Percentiles rank a stretch among this genome's conserved stretches.
phyloP scores from a whole-genome alignment of 1,140 invertebrate species.

The Lutraria rhynchaena region DNA sequence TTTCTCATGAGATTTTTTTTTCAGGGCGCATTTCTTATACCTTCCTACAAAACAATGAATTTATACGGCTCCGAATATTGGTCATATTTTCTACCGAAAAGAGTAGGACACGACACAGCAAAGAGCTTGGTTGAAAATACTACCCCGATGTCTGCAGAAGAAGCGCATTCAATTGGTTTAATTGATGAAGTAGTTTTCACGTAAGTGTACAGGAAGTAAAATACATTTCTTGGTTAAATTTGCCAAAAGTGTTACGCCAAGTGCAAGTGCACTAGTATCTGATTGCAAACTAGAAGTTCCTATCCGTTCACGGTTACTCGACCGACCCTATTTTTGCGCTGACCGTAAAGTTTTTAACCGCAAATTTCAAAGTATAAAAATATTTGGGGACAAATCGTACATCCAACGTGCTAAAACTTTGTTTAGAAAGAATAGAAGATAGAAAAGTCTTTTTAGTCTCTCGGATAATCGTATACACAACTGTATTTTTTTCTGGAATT shows the following conservation, averaged over 20 bases:
- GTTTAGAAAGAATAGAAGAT: not conserved
- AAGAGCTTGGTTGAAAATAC: not conserved
- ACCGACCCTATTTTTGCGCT: too few species aligned
- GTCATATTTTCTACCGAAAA: conserved; percentile 11
- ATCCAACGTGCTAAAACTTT: too few species aligned
- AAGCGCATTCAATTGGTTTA: not conserved
- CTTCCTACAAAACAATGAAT: conserved; percentile 24
- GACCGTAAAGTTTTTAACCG: too few species aligned
- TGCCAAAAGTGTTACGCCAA: too few species aligned
- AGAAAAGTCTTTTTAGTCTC: not conserved
- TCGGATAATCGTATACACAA: not conserved
- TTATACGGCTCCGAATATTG: conserved; percentile 33
- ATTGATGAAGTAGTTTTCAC: not conserved
- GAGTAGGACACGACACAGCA: conserved; percentile 19
- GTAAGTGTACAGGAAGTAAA: conserved; percentile 17
- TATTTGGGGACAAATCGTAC: too few species aligned
- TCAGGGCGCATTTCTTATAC: conserved; percentile 19
- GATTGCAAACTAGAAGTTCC: not conserved
- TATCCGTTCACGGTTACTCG: not conserved
- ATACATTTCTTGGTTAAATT: too few species aligned
- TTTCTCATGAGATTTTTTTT: not conserved
- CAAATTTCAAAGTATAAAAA: too few species aligned
- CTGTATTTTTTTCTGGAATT: not conserved
- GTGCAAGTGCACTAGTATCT: too few species aligned
- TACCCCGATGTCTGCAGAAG: not conserved